Percentiles rank a stretch among this genome's conserved stretches.
phyloP scores from a whole-genome alignment of 2,888 invertebrate genomes.

The Crossocerus cetratus region DNA sequence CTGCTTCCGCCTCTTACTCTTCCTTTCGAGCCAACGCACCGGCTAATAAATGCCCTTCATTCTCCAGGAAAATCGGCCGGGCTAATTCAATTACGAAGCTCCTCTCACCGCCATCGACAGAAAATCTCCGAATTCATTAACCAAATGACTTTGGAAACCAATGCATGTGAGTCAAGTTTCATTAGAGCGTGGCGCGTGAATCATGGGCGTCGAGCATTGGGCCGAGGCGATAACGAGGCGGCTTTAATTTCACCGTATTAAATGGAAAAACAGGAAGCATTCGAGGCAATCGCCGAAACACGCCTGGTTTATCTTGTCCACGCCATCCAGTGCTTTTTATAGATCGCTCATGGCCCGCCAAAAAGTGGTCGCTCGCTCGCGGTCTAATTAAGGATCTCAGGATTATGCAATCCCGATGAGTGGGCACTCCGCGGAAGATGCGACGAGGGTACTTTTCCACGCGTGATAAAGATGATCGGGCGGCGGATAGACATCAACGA shows the following conservation, averaged over 20 bases:
- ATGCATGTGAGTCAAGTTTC: too few species aligned
- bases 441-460: too few species aligned
- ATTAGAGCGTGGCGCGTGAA: too few species aligned
- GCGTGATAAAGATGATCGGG: too few species aligned
- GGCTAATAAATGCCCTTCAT: constrained; percentile 15
- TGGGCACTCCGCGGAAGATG: too few species aligned
- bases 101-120: not conserved
- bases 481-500: too few species aligned
- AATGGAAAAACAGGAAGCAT: constrained; percentile 1
- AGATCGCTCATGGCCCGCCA: too few species aligned
- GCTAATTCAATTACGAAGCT: constrained; percentile 23
- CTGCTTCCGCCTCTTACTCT: constrained; percentile 17
- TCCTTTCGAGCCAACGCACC: constrained; percentile 3
- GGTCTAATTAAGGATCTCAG: too few species aligned
- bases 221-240: not conserved
- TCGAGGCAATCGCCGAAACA: not conserved
- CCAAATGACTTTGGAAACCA: too few species aligned
- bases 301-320: not conserved
- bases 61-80: not conserved
- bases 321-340: too few species aligned
- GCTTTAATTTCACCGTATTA: not conserved
- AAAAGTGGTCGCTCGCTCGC: too few species aligned
- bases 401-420: too few species aligned
- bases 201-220: not conserved
- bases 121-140: not conserved